These are phyloP conservation scores for Aegotheles bennettii DNA, from an alignment of 2,113 vertebrate genomes.

Conservation along the genomic window DNA sequence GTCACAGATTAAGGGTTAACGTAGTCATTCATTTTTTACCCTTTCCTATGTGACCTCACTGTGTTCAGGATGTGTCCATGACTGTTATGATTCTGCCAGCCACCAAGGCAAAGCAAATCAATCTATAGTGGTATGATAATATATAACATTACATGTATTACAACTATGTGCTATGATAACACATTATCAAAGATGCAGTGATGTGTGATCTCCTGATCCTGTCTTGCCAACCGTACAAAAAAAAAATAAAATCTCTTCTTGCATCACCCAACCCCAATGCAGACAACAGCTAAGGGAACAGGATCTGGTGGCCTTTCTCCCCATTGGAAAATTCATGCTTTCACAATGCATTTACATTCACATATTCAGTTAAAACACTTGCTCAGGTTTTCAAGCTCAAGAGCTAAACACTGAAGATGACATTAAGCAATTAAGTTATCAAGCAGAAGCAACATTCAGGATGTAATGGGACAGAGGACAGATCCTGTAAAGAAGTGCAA, in stretches of 20 bases:
- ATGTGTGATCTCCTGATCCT: neutral
- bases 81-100: neutral
- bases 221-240: neutral
- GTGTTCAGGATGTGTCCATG: neutral
- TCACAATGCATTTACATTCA: neutral
- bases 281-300: neutral
- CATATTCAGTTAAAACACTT: neutral
- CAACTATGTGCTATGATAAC: neutral
- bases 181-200: neutral
- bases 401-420: neutral
- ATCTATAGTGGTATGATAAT: neutral
- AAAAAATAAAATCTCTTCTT: neutral
- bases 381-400: neutral
- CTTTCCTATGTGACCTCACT: neutral
- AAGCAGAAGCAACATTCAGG: neutral
- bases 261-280: neutral
- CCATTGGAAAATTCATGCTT: neutral
- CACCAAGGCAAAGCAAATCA: no score
- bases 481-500: neutral
- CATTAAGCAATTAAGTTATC: neutral
- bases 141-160: neutral
- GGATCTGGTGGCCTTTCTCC: neutral
- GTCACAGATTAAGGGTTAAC: neutral
- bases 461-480: neutral
- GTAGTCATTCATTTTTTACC: neutral